phyloP scores from a whole-genome alignment of 2,888 invertebrate genomes.

The Argyresthia goedartella region DNA sequence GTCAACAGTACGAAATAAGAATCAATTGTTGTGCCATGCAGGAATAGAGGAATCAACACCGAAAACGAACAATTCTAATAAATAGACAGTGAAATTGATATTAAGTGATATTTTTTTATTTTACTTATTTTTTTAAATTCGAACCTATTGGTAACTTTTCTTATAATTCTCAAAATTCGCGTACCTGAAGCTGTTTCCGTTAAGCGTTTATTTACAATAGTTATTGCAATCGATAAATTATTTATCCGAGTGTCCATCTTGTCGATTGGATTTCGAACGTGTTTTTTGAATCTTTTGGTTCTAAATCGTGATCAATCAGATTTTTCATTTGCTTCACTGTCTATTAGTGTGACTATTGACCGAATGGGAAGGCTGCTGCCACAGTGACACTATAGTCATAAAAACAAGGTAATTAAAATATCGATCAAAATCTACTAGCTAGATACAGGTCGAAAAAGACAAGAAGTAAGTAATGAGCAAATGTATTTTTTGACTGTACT shows the following conservation, averaged over 20 bases:
- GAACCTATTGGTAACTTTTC: conserved; percentile 52
- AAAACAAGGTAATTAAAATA: conserved; percentile 36
- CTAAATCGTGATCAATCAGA: neutral
- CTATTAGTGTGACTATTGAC: conserved; percentile 40
- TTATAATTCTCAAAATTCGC: conserved; percentile 29
- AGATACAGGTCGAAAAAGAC: conserved; percentile 56
- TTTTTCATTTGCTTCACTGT: conserved; percentile 51
- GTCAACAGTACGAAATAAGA: conserved; percentile 37
- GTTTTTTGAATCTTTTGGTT: conserved; percentile 1
- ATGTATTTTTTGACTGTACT: conserved; percentile 30
- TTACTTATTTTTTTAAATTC: conserved; percentile 45
- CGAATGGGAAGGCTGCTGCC: conserved; percentile 26
- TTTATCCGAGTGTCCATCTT: conserved; percentile 26
- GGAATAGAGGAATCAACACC: conserved; percentile 65
- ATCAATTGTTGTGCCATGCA: conserved; percentile 41
- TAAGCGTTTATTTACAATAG: conserved; percentile 62
- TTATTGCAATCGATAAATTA: conserved; percentile 55
- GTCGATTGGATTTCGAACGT: conserved; percentile 8
- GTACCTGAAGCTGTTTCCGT: conserved; percentile 43
- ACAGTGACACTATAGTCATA: conserved; percentile 38
- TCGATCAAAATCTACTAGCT: conserved; percentile 41
- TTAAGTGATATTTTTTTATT: conserved; percentile 52
- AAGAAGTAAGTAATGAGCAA: conserved; percentile 65
- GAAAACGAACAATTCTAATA: conserved; percentile 61
- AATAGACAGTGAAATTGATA: conserved; percentile 71